A percentile compares a stretch with the other conserved stretches of the same genome.
Conservation (phyloP, 2,113 vertebrate species). For the Otolemur garnettii region DNA sequence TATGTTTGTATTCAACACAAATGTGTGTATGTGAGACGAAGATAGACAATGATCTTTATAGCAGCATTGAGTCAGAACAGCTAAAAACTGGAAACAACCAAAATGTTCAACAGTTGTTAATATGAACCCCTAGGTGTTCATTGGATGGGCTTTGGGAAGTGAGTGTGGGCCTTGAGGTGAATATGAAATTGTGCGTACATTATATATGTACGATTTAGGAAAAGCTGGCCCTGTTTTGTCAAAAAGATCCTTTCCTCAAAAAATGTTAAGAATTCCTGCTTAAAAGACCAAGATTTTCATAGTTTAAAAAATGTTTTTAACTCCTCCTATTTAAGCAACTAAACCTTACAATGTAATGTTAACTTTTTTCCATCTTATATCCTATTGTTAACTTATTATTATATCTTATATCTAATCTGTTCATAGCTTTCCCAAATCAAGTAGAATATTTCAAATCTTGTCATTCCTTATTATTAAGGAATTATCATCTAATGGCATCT, state of each 20-base stretch:
- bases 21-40: not conserved
- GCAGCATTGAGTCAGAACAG: not conserved
- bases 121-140: not conserved
- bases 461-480: not conserved
- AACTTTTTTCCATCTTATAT: not conserved
- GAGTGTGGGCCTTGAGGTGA: not conserved
- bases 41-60: slow-evolving; percentile 22
- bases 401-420: not conserved
- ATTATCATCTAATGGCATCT: slow-evolving; percentile 2
- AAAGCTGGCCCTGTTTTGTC: not conserved
- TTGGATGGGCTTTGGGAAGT: not conserved
- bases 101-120: not conserved
- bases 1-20: not conserved
- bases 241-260: slow-evolving; percentile 9
- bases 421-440: not conserved
- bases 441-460: not conserved
- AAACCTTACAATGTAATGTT: slow-evolving; percentile 39
- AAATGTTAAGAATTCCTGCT: not conserved
- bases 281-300: not conserved
- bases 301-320: not conserved
- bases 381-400: not conserved
- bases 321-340: not conserved
- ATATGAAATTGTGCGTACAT: slow-evolving; percentile 36
- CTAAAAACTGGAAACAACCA: not conserved
- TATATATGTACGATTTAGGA: not conserved